Percentiles rank a stretch among this genome's conserved stretches.
Conservation (phyloP, 1,140 invertebrate species). For the Leptestheria dahalacensis region DNA sequence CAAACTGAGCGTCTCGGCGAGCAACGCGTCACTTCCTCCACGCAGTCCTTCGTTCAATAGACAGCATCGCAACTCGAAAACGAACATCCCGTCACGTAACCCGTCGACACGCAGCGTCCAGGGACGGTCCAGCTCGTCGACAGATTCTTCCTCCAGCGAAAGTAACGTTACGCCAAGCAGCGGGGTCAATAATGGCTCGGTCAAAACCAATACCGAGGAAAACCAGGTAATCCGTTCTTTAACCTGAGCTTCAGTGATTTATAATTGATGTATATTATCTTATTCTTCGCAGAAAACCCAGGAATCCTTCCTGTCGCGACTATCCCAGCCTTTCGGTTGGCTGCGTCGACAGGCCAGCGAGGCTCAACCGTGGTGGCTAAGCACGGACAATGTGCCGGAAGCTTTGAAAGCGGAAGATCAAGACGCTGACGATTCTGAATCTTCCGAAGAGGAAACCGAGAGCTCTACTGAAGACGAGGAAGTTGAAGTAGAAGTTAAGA, state of each 20-base stretch:
- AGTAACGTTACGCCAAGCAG: slow-evolving; percentile 49
- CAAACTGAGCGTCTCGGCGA: neutral
- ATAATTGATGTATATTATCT: too few relatives aligned
- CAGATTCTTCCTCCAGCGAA: slow-evolving; percentile 30
- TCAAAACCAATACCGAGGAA: slow-evolving; percentile 19
- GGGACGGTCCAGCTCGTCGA: slow-evolving; percentile 2
- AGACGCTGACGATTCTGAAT: neutral
- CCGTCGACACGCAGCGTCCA: slow-evolving; percentile 1
- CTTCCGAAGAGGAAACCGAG: slow-evolving; percentile 11
- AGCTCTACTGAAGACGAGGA: neutral
- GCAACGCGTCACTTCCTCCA: neutral
- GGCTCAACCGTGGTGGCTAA: slow-evolving; percentile 43
- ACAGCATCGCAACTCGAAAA: neutral
- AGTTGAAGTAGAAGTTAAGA: too few relatives aligned
- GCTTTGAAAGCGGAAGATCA: slow-evolving; percentile 18
- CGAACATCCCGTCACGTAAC: slow-evolving; percentile 9
- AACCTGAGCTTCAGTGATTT: too few relatives aligned
- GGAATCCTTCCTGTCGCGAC: slow-evolving; percentile 1
- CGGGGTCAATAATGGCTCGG: slow-evolving; percentile 32
- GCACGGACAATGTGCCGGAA: slow-evolving; percentile 32
- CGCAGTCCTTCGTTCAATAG: neutral
- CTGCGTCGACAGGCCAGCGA: slow-evolving; percentile 43
- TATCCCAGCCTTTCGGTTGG: slow-evolving; percentile 8
- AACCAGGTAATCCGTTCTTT: too few relatives aligned
- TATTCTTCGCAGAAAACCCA: too few relatives aligned